Evolutionary conservation across 1,140 invertebrate species (phyloP).

Genomic region (Eumeta japonica): DNA sequence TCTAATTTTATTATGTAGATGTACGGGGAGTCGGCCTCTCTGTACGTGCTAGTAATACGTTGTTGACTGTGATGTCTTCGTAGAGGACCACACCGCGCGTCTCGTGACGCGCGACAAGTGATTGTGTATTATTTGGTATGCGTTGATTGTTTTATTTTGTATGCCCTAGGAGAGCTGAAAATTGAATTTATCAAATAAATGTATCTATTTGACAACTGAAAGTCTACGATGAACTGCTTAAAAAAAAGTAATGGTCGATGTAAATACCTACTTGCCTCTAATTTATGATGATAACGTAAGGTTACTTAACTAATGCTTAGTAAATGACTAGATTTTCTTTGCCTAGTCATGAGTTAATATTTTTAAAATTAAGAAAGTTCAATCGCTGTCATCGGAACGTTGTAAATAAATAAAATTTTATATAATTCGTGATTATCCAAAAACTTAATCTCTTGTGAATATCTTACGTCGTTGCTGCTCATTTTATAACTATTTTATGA

Average conservation of each 20-base stretch:
- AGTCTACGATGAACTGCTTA: background rate
- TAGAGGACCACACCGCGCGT: conserved; percentile 47
- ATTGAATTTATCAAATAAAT: no score
- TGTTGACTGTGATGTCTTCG: conserved; percentile 55
- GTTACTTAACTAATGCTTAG: background rate
- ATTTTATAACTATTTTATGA: no score
- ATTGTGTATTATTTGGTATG: background rate
- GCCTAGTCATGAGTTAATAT: background rate
- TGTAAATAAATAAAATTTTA: background rate
- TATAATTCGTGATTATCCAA: no score
- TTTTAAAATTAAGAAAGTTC: background rate
- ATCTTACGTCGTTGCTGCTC: no score
- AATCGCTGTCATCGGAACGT: background rate
- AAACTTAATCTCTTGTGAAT: no score
- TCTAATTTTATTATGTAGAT: background rate
- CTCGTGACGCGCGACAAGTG: conserved; percentile 14
- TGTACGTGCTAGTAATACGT: no score
- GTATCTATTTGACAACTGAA: no score
- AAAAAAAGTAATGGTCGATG: conserved; percentile 19
- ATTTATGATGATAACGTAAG: conserved; percentile 6
- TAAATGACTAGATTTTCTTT: background rate
- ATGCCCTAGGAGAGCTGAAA: background rate
- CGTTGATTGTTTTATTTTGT: background rate
- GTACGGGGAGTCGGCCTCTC: no score
- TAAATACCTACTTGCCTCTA: conserved; percentile 48